Base-by-base conservation (phyloP, 2,888 invertebrate species). In the Romanomermis culicivorax region DNA sequence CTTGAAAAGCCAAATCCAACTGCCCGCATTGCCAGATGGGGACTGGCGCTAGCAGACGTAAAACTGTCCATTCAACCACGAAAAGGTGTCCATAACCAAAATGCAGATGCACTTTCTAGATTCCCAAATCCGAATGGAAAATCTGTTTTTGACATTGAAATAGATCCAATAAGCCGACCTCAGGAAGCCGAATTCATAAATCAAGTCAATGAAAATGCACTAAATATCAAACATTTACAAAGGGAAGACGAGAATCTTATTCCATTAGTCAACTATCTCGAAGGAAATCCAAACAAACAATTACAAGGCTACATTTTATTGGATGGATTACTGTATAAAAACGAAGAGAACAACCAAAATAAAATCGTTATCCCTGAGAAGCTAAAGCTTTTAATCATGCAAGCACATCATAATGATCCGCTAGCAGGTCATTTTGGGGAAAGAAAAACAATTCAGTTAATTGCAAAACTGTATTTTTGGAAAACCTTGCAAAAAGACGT, bases 21-120 rank as follows among this genome's bases (percentile, higher is more conserved):
- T n/a, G 70, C 71, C 3, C 56, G 72, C 29, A 56, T 74, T 0
- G 69, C 68, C 0, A 56, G 73, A 48, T 74, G 72, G 73, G 67
- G 69, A 1, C 50, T 73, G 14, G 57, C 61, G 24, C 55, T 74
- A 1, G 69, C 71, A 57, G 57, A 62, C 1, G 71, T 63, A 55
- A 63, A 71, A 36, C 52, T 71, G 1, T 58, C 62, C 0, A 62
- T 71, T 2, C 56, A 61, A 2, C 70, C 73, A 54, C 63, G 65
- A 2, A 69, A 67, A 1, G 72, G 72, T 2, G 61, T 60, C 43
- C 56, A 57, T 1, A 70, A 71, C 57, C 62, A 62, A 2, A 58
- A 70, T 1, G 71, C 71, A 0, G 71, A 72, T 56, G 60, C 63
- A 0, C 55, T 71, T 2, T 68, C 67, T 1, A 53, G 69, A 48